phyloP scores from a whole-genome alignment of 2,797 vertebrate genomes.

The Nasua narica region DNA sequence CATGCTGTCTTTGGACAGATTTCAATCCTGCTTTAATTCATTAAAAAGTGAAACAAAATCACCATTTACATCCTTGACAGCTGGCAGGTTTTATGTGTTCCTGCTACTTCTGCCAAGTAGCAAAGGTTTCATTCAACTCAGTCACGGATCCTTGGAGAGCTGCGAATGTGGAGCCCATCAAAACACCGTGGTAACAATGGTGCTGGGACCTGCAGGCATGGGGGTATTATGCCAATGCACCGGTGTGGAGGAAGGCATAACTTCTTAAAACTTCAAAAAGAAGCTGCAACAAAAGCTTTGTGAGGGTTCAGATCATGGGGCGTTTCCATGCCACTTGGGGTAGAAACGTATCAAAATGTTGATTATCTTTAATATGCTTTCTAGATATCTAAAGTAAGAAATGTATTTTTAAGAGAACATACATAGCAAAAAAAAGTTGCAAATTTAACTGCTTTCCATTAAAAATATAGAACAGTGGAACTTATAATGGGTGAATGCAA shows the following conservation, averaged over 20 bases:
- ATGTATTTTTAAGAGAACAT: not conserved
- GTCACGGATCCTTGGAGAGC: conserved; percentile 86
- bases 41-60: conserved; percentile 92
- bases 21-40: conserved; percentile 92
- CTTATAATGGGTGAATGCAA: not conserved
- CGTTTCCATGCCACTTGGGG: not conserved
- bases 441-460: not conserved
- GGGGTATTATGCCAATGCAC: conserved; percentile 79
- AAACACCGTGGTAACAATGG: conserved; percentile 84
- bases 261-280: conserved; percentile 67
- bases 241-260: conserved; percentile 81
- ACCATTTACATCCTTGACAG: conserved; percentile 91
- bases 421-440: not conserved
- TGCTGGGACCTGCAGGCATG: conserved; percentile 83
- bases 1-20: conserved; percentile 91
- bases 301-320: not conserved
- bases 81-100: conserved; percentile 88
- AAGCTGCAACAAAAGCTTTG: not conserved
- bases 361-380: not conserved
- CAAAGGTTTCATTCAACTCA: conserved; percentile 85
- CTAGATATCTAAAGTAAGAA: not conserved
- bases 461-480: not conserved
- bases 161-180: conserved; percentile 84
- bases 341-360: not conserved
- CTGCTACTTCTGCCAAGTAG: conserved; percentile 83